Percentiles rank a stretch among this genome's conserved stretches.
Conservation (phyloP, 2,888 invertebrate species). For the Prostheceraeus crozeri region DNA sequence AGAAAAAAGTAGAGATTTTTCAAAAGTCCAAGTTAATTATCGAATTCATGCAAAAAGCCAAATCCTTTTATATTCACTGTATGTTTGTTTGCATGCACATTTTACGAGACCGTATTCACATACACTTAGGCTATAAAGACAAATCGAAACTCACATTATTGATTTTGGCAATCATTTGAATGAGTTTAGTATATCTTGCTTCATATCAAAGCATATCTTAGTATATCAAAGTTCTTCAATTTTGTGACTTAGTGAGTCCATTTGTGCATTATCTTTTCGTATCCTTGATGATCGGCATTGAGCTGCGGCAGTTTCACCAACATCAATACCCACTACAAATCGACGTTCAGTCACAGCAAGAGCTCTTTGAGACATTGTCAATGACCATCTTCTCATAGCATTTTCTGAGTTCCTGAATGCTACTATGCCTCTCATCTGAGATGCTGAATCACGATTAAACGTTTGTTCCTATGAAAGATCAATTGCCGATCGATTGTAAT, state of each 20-base stretch:
- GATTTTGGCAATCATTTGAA: too few relatives aligned
- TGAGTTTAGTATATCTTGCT: too few relatives aligned
- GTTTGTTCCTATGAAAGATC: constrained; percentile 38
- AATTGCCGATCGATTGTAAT: constrained; percentile 36
- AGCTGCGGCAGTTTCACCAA: constrained; percentile 30
- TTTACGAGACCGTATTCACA: too few relatives aligned
- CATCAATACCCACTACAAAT: constrained; percentile 25
- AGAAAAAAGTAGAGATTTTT: too few relatives aligned
- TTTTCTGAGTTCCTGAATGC: constrained; percentile 36
- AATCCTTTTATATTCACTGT: too few relatives aligned
- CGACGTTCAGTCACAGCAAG: constrained; percentile 37
- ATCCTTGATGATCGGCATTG: constrained; percentile 34
- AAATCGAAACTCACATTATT: too few relatives aligned
- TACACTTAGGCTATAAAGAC: too few relatives aligned
- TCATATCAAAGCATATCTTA: too few relatives aligned
- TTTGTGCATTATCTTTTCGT: constrained; percentile 33
- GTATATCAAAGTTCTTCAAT: constrained; percentile 37
- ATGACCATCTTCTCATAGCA: constrained; percentile 35
- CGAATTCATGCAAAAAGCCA: too few relatives aligned
- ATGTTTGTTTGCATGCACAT: too few relatives aligned
- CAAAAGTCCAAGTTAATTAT: too few relatives aligned
- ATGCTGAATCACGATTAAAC: constrained; percentile 37
- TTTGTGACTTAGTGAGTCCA: constrained; percentile 23
- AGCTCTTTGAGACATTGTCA: constrained; percentile 35
- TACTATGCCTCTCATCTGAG: constrained; percentile 33